A percentile compares a stretch with the other conserved stretches of the same genome.
phyloP scores from a whole-genome alignment of 1,140 invertebrate species.

The Temnothorax longispinosus region DNA sequence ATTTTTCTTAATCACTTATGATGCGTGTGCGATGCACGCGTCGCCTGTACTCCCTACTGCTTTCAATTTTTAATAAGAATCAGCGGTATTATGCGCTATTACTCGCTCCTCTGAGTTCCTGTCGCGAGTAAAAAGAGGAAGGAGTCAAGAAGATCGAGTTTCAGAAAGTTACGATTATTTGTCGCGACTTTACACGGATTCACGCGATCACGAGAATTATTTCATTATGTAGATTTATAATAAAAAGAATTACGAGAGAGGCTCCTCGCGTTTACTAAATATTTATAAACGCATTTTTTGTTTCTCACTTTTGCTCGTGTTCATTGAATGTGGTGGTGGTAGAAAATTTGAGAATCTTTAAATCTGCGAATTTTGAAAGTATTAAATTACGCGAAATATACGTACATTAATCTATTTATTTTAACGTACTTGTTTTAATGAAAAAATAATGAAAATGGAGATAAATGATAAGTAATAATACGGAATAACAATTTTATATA shows the following conservation, averaged over 20 bases:
- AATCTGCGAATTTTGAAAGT: neutral
- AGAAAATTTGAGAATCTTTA: neutral
- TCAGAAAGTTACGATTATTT: constrained; percentile 45
- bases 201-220: constrained; percentile 11
- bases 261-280: neutral
- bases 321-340: neutral
- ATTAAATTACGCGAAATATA: neutral
- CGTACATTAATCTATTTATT: neutral
- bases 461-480: neutral
- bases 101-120: constrained; percentile 47
- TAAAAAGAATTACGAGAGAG: neutral
- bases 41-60: constrained; percentile 76
- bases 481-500: neutral
- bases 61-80: constrained; percentile 76
- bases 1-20: constrained; percentile 35
- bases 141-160: constrained; percentile 22
- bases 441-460: neutral
- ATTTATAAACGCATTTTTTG: neutral
- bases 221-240: constrained; percentile 15
- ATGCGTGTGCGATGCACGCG: constrained; percentile 14
- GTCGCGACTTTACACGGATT: constrained; percentile 54
- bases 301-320: neutral
- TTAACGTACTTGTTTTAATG: neutral
- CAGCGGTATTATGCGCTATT: constrained; percentile 14
- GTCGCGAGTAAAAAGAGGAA: neutral